A percentile compares a stretch with the other conserved stretches of the same genome.
These are phyloP conservation scores for Dasypus novemcinctus DNA, from an alignment of 2,113 vertebrate genomes.

Conservation along the genomic window DNA sequence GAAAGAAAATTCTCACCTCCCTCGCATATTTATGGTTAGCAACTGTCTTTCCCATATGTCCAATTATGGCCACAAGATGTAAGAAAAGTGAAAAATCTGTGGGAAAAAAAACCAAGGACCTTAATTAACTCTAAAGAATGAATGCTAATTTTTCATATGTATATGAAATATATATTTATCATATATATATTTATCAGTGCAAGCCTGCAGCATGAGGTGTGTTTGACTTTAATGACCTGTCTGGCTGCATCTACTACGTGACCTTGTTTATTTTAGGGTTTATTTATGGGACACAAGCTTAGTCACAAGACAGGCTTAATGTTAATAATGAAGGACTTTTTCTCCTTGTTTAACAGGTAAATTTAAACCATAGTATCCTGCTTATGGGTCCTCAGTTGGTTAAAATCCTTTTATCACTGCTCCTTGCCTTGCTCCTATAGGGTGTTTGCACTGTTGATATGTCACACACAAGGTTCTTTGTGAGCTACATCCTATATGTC, in stretches of 20 bases:
- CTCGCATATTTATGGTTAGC: constrained; percentile 56
- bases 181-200: background rate
- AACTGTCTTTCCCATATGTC: constrained; percentile 56
- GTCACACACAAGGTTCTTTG: background rate
- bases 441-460: background rate
- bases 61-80: constrained; percentile 21
- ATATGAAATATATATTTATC: background rate
- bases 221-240: background rate
- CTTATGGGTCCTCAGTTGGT: background rate
- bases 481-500: background rate
- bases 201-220: background rate
- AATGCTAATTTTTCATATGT: background rate
- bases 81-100: constrained; percentile 38
- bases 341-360: background rate
- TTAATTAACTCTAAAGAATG: constrained; percentile 45
- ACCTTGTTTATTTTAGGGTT: background rate
- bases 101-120: background rate
- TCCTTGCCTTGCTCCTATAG: background rate
- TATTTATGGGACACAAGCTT: background rate
- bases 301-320: background rate
- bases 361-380: background rate
- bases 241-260: background rate
- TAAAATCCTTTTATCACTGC: background rate
- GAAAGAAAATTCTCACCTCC: constrained; percentile 43
- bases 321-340: background rate